Base-by-base conservation (phyloP, 2,797 vertebrate species). In the Halcyon smyrnensis region DNA sequence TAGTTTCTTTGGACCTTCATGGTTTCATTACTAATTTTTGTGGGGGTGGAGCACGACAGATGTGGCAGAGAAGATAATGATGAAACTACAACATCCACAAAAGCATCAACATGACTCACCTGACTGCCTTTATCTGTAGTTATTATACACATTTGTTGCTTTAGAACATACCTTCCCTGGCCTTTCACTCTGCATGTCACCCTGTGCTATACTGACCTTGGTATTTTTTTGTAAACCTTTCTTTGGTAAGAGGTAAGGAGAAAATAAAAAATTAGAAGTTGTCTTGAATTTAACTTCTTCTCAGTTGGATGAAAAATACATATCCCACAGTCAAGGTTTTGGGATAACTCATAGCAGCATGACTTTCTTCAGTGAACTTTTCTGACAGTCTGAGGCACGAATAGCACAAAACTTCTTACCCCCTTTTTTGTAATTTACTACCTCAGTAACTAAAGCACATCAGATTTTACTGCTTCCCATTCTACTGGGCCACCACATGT, bases 11-110 rank as follows among this genome's bases (percentile, higher is more conserved):
- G 4, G 15, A 77, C 16, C 30, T 95, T 54, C 32, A 45, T 79
- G 41, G 28, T 85, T 92, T 87, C 53, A 24, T 57, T 64, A 34
- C 28, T 80, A 41, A 80, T 94, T 92, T 87, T 94, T 91, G 43
- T 70, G 73, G 34, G 8, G 27, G n/a, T 69, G 30, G 28, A 91
- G 30, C 27, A 62, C 57, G 46, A 84, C 57, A 23, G 0, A 64
- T 59, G 23, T 50, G 36, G 64, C 75, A 93, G 60, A 89, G 64
- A 75, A 74, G 53, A 76, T 70, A 92, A 74, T 32, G 46, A 78
- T 84, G 64, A 74, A 79, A 77, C 28, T 37, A 39, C 67, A 23
- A n/a, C 60, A 85, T 67, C 19, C 43, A 64, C 39, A 71, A 87
- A 91, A 92, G 48, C 13, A 19, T 82, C 43, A 89, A 28, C 8